Evolutionary conservation across 2,797 vertebrate species (phyloP), one percentile per base, ranked within the genome.

Genomic region (Ctenosaura bakeri): DNA sequence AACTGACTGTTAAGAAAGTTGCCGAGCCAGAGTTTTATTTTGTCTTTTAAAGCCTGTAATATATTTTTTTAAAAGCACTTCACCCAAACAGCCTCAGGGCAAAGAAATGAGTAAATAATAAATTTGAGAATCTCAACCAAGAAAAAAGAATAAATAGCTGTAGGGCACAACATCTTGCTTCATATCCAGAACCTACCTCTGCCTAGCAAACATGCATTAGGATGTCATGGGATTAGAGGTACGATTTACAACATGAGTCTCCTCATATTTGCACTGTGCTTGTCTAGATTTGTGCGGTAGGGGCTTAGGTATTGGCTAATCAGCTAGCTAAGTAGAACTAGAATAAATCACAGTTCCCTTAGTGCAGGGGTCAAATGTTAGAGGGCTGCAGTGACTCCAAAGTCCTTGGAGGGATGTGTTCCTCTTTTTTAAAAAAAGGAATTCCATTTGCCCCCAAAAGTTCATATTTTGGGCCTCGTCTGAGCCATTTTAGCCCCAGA

Each of bases 181-280:
- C 71, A 52, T 85, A 90, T 92, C 89, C 90, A 89, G 87, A 91
- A 38, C 90, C 87, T 86, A 79, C 88, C 74, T 82, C 29, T 83
- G 88, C 32, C 62, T 4, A 73, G 87, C 77, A 93, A 92, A 91
- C 0, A 6, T 52, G 87, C 83, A 92, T 93, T 94, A 94, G 6
- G 89, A 89, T 83, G 93, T 93, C 88, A 90, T 90, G 3, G 16
- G 90, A 92, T 90, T 87, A 83, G 71, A 89, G 87, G 35, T 1
- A 0, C 80, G 90, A 88, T 78, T 89, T 86, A 89, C 82, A 74
- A 56, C 83, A 54, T 82, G 80, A 78, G 52, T 24, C 18, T 77
- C 85, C 90, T 91, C 66, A 8, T 78, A 66, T 78, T 82, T 82
- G 59, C n/a, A 29, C 7, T 42, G n/a, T 59, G 14, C 14, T 87